A percentile compares a stretch with the other conserved stretches of the same genome.
These are phyloP conservation scores for Campylorhamphus procurvoides DNA, from an alignment of 2,113 vertebrate genomes.

Conservation along the genomic window DNA sequence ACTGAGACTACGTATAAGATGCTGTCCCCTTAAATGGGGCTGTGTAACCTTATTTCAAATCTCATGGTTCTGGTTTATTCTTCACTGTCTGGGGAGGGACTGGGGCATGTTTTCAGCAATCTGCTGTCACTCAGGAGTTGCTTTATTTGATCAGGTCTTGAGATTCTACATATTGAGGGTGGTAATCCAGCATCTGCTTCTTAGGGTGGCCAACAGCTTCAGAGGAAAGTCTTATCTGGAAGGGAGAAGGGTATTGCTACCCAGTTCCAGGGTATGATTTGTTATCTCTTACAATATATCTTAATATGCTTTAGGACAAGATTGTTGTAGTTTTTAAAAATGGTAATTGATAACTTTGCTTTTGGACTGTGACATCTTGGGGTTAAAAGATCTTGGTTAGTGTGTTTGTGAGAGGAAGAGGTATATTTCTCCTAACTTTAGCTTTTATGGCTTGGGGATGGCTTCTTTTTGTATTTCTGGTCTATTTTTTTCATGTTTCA, in stretches of 20 bases:
- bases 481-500: neutral
- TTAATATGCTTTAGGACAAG: neutral
- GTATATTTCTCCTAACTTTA: neutral
- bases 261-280: neutral
- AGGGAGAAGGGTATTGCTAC: neutral
- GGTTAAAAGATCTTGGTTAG: neutral
- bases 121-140: neutral
- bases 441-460: neutral
- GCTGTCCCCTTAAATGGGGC: neutral
- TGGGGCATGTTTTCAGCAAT: neutral
- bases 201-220: neutral
- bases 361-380: neutral
- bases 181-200: neutral
- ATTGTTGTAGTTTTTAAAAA: neutral
- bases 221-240: neutral
- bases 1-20: neutral
- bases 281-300: neutral
- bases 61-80: neutral
- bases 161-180: neutral
- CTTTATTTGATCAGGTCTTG: neutral
- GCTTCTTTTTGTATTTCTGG: neutral
- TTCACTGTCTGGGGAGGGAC: neutral
- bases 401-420: neutral
- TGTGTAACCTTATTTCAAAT: neutral
- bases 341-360: neutral